Percentiles rank a stretch among this genome's conserved stretches.
Conservation (phyloP, 2,888 invertebrate genomes). For the Drosophila falleni region DNA sequence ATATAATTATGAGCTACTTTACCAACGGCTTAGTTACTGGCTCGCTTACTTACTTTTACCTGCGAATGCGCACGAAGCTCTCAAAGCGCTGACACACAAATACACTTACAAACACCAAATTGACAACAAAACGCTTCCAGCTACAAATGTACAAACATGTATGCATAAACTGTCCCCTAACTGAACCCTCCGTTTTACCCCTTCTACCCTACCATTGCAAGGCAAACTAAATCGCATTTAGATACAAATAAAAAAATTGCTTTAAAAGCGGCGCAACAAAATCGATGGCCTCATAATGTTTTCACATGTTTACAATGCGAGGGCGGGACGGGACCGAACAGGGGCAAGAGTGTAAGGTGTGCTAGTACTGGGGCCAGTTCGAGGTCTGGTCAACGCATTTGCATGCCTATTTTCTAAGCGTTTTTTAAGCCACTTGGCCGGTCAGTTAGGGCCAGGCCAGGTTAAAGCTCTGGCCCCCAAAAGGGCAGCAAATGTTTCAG, state of each 20-base stretch:
- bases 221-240: conserved; percentile 71
- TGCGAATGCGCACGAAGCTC: conserved; percentile 40
- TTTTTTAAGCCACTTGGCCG: conserved; percentile 59
- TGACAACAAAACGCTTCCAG: conserved; percentile 47
- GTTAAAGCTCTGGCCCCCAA: conserved; percentile 37
- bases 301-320: conserved; percentile 27
- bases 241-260: conserved; percentile 58
- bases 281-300: conserved; percentile 82
- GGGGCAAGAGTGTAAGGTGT: conserved; percentile 6
- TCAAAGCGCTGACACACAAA: conserved; percentile 52
- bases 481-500: conserved; percentile 52
- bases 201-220: conserved; percentile 13
- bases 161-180: neutral
- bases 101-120: conserved; percentile 23
- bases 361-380: conserved; percentile 44
- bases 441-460: conserved; percentile 62
- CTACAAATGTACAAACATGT: neutral
- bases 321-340: neutral
- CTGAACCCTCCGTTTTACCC: neutral
- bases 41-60: conserved; percentile 46
- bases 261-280: conserved; percentile 60
- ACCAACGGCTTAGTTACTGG: conserved; percentile 66
- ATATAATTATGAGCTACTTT: conserved; percentile 80
- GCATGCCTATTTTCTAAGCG: conserved; percentile 46
- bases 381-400: conserved; percentile 65